Conservation (phyloP, 2,888 invertebrate species). For the Yponomeuta plumbellus region DNA sequence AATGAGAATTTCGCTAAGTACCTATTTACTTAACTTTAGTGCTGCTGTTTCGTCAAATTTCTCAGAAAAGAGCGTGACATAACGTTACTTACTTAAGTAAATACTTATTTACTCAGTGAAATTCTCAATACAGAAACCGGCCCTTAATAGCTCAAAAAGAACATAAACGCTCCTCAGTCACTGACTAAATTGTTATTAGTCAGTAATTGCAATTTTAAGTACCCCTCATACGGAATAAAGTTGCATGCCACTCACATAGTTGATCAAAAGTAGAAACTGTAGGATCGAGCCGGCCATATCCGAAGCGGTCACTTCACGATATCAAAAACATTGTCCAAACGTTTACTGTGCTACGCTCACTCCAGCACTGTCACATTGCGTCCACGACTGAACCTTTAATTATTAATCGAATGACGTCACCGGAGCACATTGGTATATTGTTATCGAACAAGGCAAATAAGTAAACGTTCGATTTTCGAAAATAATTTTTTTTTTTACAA, state of each 20-base stretch:
- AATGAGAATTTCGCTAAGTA: too few relatives aligned
- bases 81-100: too few relatives aligned
- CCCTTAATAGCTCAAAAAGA: too few relatives aligned
- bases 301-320: conserved; percentile 23
- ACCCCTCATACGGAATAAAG: background rate
- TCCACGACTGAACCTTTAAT: background rate
- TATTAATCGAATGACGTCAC: background rate
- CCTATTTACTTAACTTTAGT: too few relatives aligned
- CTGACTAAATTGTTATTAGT: too few relatives aligned
- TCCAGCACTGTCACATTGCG: background rate
- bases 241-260: conserved; percentile 40
- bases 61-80: too few relatives aligned
- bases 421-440: background rate
- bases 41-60: too few relatives aligned
- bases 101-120: too few relatives aligned
- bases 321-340: background rate
- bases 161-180: too few relatives aligned
- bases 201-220: too few relatives aligned
- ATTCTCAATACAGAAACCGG: too few relatives aligned
- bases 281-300: conserved; percentile 45
- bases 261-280: conserved; percentile 41
- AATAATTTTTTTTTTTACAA: background rate
- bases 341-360: background rate
- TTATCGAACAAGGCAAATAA: background rate
- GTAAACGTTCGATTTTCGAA: background rate